Evolutionary conservation across 1,140 invertebrate genomes (phyloP), one percentile per base, ranked within the genome.

Genomic region (Choristoneura fumiferana): DNA sequence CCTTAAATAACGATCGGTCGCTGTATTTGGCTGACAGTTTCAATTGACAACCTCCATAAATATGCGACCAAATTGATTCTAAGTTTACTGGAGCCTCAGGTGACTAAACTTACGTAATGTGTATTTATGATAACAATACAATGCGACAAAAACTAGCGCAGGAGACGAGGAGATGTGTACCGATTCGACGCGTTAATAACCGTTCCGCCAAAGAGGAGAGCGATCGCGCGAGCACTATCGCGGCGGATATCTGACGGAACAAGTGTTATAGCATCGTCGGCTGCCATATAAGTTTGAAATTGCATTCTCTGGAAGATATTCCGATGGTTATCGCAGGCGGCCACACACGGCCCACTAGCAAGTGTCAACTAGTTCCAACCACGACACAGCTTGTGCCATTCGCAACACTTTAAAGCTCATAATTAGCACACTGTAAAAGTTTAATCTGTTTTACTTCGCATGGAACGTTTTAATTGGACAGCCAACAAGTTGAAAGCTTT

Each of bases 181-280:
- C 57, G 61, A 69, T 70, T 73, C 52, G 65, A 54, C 43, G 54
- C 39, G 59, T 70, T 71, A 68, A 76, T 78, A 81, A 77, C 65
- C 65, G 63, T 63, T 54, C 64, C 65, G 70, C 62, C 67, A 69
- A 73, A 74, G 75, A 63, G 55, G 56, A 57, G 63, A 67, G 58
- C 67, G 61, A 60, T 66, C 67, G 62, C 40, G 55, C 17, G 58
- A 60, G 14, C 59, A 57, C 55, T 78, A 78, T 80, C 77, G 65
- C 62, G 70, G 57, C 65, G 45, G 65, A 65, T 64, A 81, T 81
- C 78, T 59, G 69, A 70, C 62, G 69, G 61, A 73, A 78, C 75
- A 78, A 81, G 78, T 83, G 78, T 83, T 83, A 83, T 81, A 69
- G 78, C 76, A 73, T 79, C 73, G 65, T 62, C 65, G 57, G 58